A percentile compares a stretch with the other conserved stretches of the same genome.
phyloP scores from a whole-genome alignment of 2,113 vertebrate genomes.

The Camelus dromedarius region DNA sequence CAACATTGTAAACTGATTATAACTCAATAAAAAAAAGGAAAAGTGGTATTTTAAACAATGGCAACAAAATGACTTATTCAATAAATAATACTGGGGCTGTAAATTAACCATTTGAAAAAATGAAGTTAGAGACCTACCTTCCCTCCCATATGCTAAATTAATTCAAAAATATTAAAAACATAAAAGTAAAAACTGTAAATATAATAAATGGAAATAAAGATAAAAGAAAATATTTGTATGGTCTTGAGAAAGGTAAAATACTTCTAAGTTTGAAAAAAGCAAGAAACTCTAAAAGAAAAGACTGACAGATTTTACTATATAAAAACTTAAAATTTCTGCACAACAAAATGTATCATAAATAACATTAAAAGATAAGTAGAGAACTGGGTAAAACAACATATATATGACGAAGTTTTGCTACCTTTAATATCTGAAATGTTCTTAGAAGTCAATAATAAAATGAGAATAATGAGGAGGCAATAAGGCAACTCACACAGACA shows the following conservation, averaged over 20 bases:
- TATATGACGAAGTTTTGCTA: background rate
- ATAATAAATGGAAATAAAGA: background rate
- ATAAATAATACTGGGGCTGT: background rate
- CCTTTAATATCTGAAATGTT: background rate
- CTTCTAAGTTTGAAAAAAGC: background rate
- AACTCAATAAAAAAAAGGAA: background rate
- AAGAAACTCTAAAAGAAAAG: background rate
- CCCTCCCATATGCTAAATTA: slow-evolving; percentile 10
- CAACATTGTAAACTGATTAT: no score
- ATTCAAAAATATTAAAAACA: background rate
- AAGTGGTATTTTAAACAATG: slow-evolving; percentile 43
- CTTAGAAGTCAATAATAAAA: slow-evolving; percentile 15
- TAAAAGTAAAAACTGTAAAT: background rate
- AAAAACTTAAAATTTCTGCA: slow-evolving; percentile 41
- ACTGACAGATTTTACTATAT: background rate
- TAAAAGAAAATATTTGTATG: background rate
- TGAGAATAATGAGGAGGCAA: background rate
- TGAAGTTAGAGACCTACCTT: background rate
- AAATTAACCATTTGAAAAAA: background rate
- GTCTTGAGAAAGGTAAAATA: slow-evolving; percentile 15
- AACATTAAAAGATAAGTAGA: slow-evolving; percentile 2
- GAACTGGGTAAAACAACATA: background rate
- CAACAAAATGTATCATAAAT: slow-evolving; percentile 13
- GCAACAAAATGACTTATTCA: slow-evolving; percentile 2
- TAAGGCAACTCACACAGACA: background rate